Percentiles rank a stretch among this genome's conserved stretches.
phyloP scores from a whole-genome alignment of 1,140 invertebrate species.

The Zaprionus davidi region DNA sequence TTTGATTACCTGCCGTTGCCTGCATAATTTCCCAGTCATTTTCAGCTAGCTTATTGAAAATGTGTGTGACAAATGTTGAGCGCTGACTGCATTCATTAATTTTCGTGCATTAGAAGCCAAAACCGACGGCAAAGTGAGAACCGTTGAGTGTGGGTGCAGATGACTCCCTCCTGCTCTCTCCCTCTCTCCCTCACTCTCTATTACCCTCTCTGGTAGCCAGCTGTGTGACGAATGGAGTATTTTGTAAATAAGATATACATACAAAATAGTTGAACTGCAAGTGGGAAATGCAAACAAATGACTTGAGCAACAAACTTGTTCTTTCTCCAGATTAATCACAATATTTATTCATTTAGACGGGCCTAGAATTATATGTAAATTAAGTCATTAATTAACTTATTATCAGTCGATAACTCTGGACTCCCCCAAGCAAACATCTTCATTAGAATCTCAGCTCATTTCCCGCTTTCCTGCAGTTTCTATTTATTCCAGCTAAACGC shows the following conservation, averaged over 20 bases:
- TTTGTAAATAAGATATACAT: conserved; percentile 63
- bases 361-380: conserved; percentile 5
- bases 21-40: conserved; percentile 81
- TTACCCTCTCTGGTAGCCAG: conserved; percentile 33
- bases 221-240: conserved; percentile 72
- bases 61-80: conserved; percentile 73
- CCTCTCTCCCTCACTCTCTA: background rate
- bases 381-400: background rate
- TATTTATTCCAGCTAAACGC: background rate
- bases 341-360: background rate
- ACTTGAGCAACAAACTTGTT: conserved; percentile 44
- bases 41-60: conserved; percentile 56
- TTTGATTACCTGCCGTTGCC: conserved; percentile 58
- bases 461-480: background rate
- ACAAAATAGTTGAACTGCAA: conserved; percentile 30
- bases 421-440: background rate
- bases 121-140: conserved; percentile 58
- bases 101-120: conserved; percentile 55
- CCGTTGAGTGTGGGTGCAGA: conserved; percentile 41
- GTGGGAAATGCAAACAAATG: conserved; percentile 24
- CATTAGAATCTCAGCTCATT: background rate
- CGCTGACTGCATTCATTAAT: conserved; percentile 73
- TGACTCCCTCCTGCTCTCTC: background rate
- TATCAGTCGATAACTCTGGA: background rate
- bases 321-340: conserved; percentile 1